phyloP scores from a whole-genome alignment of 2,113 vertebrate species.

The Corvus cornix region DNA sequence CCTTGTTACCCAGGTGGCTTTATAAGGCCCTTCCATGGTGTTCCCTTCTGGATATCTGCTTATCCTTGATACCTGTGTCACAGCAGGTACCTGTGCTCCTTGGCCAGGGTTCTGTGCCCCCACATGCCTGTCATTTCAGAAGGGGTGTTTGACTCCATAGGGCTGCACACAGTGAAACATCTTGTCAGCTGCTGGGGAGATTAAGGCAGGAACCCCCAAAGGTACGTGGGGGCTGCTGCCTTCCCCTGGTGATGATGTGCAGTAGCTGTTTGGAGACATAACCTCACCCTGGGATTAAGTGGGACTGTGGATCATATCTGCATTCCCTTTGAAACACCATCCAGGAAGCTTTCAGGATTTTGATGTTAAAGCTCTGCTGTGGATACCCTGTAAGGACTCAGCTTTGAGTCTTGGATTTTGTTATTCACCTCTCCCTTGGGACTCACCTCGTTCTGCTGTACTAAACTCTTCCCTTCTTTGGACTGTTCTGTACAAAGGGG shows the following conservation, averaged over 20 bases:
- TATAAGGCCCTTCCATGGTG: background rate
- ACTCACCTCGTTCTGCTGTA: background rate
- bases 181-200: rapidly evolving
- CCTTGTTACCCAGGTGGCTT: background rate
- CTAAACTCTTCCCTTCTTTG: background rate
- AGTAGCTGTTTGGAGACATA: background rate
- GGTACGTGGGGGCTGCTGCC: background rate
- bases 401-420: background rate
- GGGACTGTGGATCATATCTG: background rate
- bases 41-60: background rate
- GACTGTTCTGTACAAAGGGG: background rate
- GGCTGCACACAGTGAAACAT: background rate
- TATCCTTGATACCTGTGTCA: background rate
- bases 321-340: background rate
- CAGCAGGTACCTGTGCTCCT: background rate
- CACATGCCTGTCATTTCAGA: rapidly evolving
- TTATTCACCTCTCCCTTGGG: background rate
- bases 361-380: background rate
- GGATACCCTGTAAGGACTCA: background rate
- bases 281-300: background rate
- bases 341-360: background rate
- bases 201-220: background rate
- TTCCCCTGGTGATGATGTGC: background rate
- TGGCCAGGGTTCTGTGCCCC: background rate
- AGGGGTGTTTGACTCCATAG: background rate